These are phyloP conservation scores for Machaerirhynchus nigripectus DNA, from an alignment of 2,113 vertebrate genomes.

Conservation along the genomic window DNA sequence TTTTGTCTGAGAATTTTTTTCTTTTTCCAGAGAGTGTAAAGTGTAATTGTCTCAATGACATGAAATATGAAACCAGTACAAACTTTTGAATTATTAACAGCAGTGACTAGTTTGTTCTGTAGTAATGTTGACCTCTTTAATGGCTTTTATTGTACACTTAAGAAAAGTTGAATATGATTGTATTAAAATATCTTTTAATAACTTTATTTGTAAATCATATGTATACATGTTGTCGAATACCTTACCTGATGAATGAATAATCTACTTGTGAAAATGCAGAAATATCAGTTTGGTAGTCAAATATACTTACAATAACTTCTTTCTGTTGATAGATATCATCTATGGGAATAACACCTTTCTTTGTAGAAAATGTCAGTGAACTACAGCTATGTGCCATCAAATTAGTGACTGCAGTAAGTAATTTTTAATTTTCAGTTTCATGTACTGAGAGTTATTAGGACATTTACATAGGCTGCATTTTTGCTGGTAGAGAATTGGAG, in stretches of 20 bases:
- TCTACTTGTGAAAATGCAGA: not conserved
- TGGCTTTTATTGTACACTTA: not conserved
- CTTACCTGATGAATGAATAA: not conserved
- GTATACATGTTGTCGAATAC: not conserved
- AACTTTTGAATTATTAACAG: not conserved
- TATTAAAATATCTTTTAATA: not conserved
- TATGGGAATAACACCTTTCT: constrained; percentile 10
- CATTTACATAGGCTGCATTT: not conserved
- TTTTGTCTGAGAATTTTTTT: not conserved
- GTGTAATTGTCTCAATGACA: not conserved
- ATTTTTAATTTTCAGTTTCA: not conserved
- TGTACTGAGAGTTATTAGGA: not conserved
- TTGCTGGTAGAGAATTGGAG: not conserved
- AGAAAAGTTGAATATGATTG: not conserved
- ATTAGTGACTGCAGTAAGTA: constrained; percentile 8
- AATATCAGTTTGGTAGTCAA: not conserved
- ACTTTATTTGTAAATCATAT: not conserved
- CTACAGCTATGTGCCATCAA: not conserved
- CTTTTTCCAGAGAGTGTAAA: not conserved
- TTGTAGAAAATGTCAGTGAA: not conserved
- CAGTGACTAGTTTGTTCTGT: not conserved
- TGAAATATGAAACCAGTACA: not conserved
- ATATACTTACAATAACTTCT: not conserved
- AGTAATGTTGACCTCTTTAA: not conserved
- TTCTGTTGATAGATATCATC: not conserved